phyloP scores from a whole-genome alignment of 2,888 invertebrate species.

The Cryptus armator region DNA sequence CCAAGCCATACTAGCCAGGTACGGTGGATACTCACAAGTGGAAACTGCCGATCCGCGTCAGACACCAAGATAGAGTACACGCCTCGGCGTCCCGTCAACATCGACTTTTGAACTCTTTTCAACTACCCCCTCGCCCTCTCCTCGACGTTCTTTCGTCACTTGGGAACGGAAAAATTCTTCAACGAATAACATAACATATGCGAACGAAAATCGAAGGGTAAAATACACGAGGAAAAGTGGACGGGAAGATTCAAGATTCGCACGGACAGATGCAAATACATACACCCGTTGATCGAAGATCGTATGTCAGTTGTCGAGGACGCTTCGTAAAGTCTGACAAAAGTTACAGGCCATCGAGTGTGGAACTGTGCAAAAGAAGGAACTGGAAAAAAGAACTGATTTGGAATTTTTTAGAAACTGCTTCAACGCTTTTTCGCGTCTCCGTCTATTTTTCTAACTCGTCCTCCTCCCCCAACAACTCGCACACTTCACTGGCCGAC shows the following conservation, averaged over 20 bases:
- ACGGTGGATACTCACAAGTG: conserved; percentile 30
- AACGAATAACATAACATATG: neutral
- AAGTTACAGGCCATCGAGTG: neutral
- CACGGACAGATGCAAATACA: neutral
- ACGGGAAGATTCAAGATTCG: neutral
- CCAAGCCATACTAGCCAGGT: neutral
- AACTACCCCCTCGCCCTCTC: neutral
- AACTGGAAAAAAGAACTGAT: neutral
- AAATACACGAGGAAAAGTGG: conserved; percentile 1
- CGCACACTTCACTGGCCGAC: conserved; percentile 38
- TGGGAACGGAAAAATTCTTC: neutral
- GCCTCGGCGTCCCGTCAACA: conserved; percentile 22
- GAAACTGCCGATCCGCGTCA: conserved; percentile 50
- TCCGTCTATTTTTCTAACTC: conserved; percentile 60
- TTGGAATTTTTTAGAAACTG: conserved; percentile 35
- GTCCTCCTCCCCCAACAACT: conserved; percentile 43
- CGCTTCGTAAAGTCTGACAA: neutral
- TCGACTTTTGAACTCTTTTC: conserved; percentile 12
- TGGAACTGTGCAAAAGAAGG: neutral
- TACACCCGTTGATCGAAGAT: neutral
- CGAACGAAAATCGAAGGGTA: conserved; percentile 19
- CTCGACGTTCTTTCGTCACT: conserved; percentile 1
- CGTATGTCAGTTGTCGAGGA: neutral
- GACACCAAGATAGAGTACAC: conserved; percentile 9
- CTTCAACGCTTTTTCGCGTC: conserved; percentile 14